phyloP scores from a whole-genome alignment of 2,888 invertebrate species.

The Clusia tigrina region DNA sequence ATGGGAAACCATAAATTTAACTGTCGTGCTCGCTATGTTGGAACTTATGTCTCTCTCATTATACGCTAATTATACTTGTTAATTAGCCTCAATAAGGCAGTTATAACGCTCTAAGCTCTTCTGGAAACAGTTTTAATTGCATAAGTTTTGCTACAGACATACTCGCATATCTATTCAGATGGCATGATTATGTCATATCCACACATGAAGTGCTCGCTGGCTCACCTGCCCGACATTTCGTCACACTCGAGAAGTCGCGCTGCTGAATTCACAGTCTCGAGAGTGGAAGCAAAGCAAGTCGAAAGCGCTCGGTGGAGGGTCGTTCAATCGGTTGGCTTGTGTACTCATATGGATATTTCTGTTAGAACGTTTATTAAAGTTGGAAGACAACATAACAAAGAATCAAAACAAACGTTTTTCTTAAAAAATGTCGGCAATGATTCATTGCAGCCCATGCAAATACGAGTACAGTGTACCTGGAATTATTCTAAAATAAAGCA shows the following conservation, averaged over 20 bases:
- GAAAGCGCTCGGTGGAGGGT: no score
- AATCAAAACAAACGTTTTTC: not conserved
- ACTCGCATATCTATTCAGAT: not conserved
- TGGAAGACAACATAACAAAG: not conserved
- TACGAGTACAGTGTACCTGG: no score
- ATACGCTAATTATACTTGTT: no score
- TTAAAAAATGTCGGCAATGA: not conserved
- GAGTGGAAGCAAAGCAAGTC: not conserved
- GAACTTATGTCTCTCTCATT: no score
- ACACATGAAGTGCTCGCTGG: constrained; percentile 5
- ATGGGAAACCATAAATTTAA: no score
- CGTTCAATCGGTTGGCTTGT: not conserved
- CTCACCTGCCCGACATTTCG: constrained; percentile 38
- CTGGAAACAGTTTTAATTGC: not conserved
- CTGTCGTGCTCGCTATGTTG: no score
- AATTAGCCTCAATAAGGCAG: not conserved
- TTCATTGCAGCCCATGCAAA: not conserved
- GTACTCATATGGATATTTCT: not conserved
- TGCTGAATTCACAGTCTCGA: constrained; percentile 7
- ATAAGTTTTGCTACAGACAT: not conserved
- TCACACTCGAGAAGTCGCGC: constrained; percentile 56
- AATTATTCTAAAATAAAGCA: no score
- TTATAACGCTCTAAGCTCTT: not conserved
- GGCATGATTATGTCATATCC: constrained; percentile 51
- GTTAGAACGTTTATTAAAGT: not conserved